A percentile compares a stretch with the other conserved stretches of the same genome.
Evolutionary conservation across 2,797 vertebrate genomes (phyloP).

Genomic region (Anguilla pacifica): DNA sequence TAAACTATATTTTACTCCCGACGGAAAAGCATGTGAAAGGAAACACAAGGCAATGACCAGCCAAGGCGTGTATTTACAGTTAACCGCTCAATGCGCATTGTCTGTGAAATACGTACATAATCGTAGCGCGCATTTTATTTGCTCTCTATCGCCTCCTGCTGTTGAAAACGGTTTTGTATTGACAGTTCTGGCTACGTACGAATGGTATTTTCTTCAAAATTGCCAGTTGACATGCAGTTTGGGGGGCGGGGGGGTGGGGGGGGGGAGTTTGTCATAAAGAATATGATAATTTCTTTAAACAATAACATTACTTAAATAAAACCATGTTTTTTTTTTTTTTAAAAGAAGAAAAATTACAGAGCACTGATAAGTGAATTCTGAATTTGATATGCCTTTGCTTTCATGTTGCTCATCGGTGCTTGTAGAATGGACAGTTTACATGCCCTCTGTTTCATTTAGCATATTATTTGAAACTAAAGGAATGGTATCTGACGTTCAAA

Average conservation of each 20-base stretch:
- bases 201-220: neutral
- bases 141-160: conserved; percentile 35
- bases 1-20: neutral
- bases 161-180: neutral
- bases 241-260: no score
- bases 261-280: neutral
- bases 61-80: neutral
- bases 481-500: neutral
- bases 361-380: neutral
- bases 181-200: neutral
- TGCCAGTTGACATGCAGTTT: neutral
- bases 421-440: neutral
- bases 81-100: conserved; percentile 23
- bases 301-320: neutral
- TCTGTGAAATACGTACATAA: conserved; percentile 9
- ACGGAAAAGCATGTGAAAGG: neutral
- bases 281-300: neutral
- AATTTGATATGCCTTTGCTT: neutral
- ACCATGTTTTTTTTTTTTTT: no score
- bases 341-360: no score
- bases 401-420: neutral
- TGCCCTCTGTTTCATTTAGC: neutral
- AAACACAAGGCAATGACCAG: neutral
- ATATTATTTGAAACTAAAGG: neutral
- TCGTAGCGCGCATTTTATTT: neutral